Evolutionary conservation across 2,113 vertebrate genomes (phyloP), one percentile per base, ranked within the genome.

Genomic region (Siphamia tubifer): DNA sequence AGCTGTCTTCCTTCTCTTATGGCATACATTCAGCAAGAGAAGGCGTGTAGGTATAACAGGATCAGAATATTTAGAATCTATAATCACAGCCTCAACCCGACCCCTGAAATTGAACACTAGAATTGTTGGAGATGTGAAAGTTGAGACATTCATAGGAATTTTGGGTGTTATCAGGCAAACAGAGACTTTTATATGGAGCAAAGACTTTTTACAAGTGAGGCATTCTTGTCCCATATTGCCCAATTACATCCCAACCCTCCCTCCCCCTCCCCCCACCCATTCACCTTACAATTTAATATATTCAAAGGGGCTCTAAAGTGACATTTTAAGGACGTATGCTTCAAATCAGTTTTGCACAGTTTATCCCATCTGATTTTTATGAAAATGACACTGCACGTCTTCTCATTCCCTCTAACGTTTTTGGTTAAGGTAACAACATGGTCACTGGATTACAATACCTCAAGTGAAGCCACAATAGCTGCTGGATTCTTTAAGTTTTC

Each of bases 11-110:
- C 81, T 83, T 85, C 76, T 86, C 83, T 8, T 79, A 81, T 77
- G 82, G 84, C 90, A 68, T 92, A 93, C 92, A 93, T 91, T 92
- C 92, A 92, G 79, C 85, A 84, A 77, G 76, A 87, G 81, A 87
- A 86, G 85, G 79, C 72, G 40, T 81, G 71, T 54, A 74, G 82
- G 44, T 81, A 79, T 32, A 83, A 77, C 77, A 63, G 77, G 67
- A 77, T 79, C 66, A 82, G 51, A 72, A 57, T 60, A 34, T 60
- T 73, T 31, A 8, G 28, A 74, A 55, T 12, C 36, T 75, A 19
- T 19, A 74, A 77, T 43, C 30, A 65, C 78, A 78, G 66, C 64
- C 71, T 73, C 35, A 68, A 75, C 49, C 19, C 40, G 61, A 40
- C 28, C 28, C 42, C 30, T 5, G 24, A 51, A 52, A 65, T 60